Evolutionary conservation across 2,888 invertebrate species (phyloP), one percentile per base, ranked within the genome.

Genomic region (Stegana nigrithorax): DNA sequence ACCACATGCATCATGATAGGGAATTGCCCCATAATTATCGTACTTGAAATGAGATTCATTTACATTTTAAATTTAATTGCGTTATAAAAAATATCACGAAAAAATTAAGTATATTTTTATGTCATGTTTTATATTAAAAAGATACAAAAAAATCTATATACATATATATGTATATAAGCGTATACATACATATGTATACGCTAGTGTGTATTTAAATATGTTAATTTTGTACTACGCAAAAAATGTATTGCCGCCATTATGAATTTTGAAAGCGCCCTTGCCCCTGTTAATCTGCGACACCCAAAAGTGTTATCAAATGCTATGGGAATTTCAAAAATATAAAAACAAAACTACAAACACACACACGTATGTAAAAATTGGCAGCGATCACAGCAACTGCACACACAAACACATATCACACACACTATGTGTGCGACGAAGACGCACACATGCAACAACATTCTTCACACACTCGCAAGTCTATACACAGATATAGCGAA

Each of bases 181-280:
- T 32, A 12, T 32, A 32, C 12, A 12, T 32, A 32, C 12, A 12
- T 32, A 32, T 32, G 32, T 32, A 32, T 32, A 7, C 32, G n/a
- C n/a, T n/a, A n/a, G n/a, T n/a, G n/a, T 63, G 53, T n/a, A n/a
- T n/a, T n/a, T n/a, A 68, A 76, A 70, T 42, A 63, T 77, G 78
- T 70, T 47, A 78, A 80, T 78, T 75, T 77, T 64, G 68, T 78
- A 75, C 80, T 78, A 79, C 80, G 78, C 80, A 75, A 66, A 65
- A 72, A 72, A 73, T 64, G 71, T 70, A 72, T 70, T 65, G 78
- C 76, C 75, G 75, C 75, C 75, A 75, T 75, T 79, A 71, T 75
- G 80, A 55, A 36, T 77, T 75, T 75, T 76, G 64, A 26, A 55
- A 7, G 27, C 23, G n/a, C 12, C 14, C 51, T 29, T 51, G 27